phyloP scores from a whole-genome alignment of 2,888 invertebrate species.

The Leucoptera coffeella region DNA sequence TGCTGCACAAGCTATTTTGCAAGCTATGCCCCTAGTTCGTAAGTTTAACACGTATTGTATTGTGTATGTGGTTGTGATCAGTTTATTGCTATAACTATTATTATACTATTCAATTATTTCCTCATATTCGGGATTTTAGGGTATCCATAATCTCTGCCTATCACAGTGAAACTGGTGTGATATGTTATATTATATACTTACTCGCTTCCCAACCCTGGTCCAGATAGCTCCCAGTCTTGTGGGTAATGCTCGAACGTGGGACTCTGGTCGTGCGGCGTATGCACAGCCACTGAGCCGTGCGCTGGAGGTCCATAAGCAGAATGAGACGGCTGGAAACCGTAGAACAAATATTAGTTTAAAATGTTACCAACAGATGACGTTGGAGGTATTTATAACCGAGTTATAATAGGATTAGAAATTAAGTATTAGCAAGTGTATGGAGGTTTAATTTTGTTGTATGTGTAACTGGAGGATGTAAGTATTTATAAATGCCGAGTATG shows the following conservation, averaged over 20 bases:
- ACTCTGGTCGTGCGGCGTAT: constrained; percentile 21
- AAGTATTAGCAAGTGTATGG: neutral
- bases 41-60: no score
- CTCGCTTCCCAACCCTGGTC: constrained; percentile 60
- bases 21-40: no score
- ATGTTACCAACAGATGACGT: no score
- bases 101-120: no score
- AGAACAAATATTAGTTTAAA: no score
- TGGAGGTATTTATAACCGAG: constrained; percentile 2
- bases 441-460: neutral
- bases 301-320: constrained; percentile 6
- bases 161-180: no score
- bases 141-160: no score
- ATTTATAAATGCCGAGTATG: no score
- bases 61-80: no score
- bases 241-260: constrained; percentile 32
- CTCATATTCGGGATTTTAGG: no score
- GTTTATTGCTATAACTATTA: no score
- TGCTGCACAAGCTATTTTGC: no score
- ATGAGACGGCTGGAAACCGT: constrained; percentile 12
- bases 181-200: constrained; percentile 31
- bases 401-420: neutral
- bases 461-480: neutral
- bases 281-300: constrained; percentile 15
- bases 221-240: constrained; percentile 55